Evolutionary conservation across 2,888 invertebrate genomes (phyloP), one percentile per base, ranked within the genome.

Genomic region (Rotaria sp.): DNA sequence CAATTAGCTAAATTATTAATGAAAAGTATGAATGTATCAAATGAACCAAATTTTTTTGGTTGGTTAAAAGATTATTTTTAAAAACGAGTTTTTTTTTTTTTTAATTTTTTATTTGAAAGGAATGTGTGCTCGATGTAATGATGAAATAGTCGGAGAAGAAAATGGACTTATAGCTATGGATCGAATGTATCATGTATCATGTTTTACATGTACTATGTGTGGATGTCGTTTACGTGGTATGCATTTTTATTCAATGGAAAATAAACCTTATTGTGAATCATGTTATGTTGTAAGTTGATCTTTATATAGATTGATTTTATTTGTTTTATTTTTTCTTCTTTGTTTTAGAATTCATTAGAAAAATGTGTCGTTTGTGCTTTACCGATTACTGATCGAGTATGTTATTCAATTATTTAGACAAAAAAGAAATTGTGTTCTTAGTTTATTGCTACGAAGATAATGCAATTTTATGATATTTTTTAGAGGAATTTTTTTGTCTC

Each of bases 131-230:
- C 95, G 96, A 91, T 99, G 99, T 92, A 94, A 95, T 59, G 94
- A 95, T 88, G 95, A 95, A 91, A 96, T 98, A 67, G 93, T 96
- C 87, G 96, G 96, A 0, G 97, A 97, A 92, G 95, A 94, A 88
- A 95, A 95, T 88, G 99, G 98, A 3, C 99, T 98, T 90, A 96
- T 97, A 5, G 98, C 98, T 7, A 96, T 99, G 95, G 96, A 96
- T 88, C 94, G 96, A 91, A 94, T 97, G 88, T 98, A 96, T 91
- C 98, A 99, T 91, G 95, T 96, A 67, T 93, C 94, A 88, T 99
- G 99, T 90, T 99, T 99, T 91, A 94, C 95, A 84, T 99, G 99
- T 90, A 94, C 94, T 88, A 94, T 94, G 87, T 98, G 97, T 91
- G 95, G 92, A 92, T 89, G 90, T 38, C 95, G 95, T 91, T 92